phyloP scores from a whole-genome alignment of 30 jellyfish, hydroid and myxozoan genomes.

The Aurelia aurita complex sp. Pacific region DNA sequence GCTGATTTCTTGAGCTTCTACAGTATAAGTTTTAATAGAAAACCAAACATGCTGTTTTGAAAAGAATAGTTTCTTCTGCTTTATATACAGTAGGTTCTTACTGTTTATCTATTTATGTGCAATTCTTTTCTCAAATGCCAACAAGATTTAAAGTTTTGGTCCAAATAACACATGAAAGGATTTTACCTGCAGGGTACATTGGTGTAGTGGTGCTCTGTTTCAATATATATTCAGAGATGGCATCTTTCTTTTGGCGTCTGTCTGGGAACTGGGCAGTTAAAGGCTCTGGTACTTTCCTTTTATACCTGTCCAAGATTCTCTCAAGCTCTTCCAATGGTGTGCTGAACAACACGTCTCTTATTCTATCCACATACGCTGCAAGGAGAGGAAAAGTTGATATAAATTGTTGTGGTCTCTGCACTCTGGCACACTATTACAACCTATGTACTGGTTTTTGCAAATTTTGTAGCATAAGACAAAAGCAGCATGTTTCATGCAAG shows the following conservation, averaged over 20 bases:
- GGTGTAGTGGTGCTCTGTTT: constrained; percentile 23
- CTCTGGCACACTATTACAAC: background rate
- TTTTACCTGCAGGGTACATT: constrained; percentile 23
- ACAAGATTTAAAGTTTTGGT: constrained; percentile 1
- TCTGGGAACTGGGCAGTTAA: constrained; percentile 22
- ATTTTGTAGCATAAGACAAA: too few species aligned
- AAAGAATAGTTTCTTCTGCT: too few species aligned
- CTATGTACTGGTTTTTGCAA: too few species aligned
- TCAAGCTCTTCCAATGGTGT: constrained; percentile 21
- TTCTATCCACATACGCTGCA: constrained; percentile 15
- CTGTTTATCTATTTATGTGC: too few species aligned
- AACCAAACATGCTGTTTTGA: too few species aligned
- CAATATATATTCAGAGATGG: background rate
- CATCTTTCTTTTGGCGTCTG: constrained; percentile 28
- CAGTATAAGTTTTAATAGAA: too few species aligned
- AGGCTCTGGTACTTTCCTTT: constrained; percentile 28
- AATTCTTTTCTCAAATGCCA: background rate
- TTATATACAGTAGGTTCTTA: too few species aligned
- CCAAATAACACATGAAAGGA: constrained; percentile 14
- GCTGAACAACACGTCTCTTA: constrained; percentile 17
- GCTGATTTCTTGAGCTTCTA: too few species aligned
- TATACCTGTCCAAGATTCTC: constrained; percentile 9
- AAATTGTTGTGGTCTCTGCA: background rate
- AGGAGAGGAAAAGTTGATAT: background rate
- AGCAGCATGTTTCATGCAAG: too few species aligned